Conservation (phyloP, 2,888 invertebrate genomes). For the Melolontha melolontha region DNA sequence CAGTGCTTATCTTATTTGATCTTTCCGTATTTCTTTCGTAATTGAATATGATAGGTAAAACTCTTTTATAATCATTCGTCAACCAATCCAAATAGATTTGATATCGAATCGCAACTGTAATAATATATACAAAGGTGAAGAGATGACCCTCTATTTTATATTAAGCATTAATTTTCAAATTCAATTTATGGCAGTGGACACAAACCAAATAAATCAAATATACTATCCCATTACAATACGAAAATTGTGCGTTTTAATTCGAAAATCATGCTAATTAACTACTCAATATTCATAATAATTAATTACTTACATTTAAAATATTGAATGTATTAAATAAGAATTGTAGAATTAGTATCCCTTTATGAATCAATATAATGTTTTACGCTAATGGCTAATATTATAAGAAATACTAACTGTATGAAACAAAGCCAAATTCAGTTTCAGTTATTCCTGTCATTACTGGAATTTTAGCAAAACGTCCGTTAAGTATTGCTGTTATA, state of each 20-base stretch:
- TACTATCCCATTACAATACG: no score
- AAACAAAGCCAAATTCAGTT: conserved; percentile 74
- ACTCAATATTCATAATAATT: no score
- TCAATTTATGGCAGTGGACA: no score
- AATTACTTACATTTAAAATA: no score
- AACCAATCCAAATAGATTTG: conserved; percentile 8
- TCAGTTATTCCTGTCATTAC: conserved; percentile 74
- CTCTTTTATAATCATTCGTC: conserved; percentile 67
- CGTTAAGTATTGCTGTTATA: conserved; percentile 67
- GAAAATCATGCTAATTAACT: no score
- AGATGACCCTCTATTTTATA: no score
- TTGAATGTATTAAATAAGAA: no score
- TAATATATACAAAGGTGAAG: not conserved
- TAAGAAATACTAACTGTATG: conserved; percentile 67
- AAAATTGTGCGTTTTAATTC: no score
- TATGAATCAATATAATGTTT: no score
- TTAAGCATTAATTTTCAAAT: not conserved
- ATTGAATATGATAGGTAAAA: conserved; percentile 75
- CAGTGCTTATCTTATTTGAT: conserved; percentile 67
- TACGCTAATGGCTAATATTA: no score
- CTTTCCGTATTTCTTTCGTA: conserved; percentile 70
- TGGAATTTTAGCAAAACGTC: conserved; percentile 71
- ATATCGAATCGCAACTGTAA: conserved; percentile 13
- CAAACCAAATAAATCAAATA: no score
- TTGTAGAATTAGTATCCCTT: no score